Percentiles rank a stretch among this genome's conserved stretches.
These are phyloP conservation scores for Carassius carassius DNA, from an alignment of 2,113 vertebrate genomes.

Conservation along the genomic window DNA sequence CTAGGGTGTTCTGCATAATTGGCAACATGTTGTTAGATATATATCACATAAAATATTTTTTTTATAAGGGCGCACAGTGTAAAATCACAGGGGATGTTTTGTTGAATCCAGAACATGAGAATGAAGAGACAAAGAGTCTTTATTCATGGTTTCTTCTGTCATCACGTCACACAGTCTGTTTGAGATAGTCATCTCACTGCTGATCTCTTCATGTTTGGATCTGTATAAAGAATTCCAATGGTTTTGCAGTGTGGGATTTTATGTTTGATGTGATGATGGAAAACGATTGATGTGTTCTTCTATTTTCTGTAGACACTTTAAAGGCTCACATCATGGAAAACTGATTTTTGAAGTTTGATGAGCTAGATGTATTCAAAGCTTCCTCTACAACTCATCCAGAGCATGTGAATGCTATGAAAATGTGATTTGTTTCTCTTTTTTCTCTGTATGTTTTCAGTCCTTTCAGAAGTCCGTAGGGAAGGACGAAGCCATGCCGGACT, in stretches of 20 bases:
- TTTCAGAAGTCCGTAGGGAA: conserved; percentile 81
- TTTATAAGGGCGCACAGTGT: background rate
- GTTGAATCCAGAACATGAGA: background rate
- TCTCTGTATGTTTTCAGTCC: conserved; percentile 72
- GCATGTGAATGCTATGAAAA: background rate
- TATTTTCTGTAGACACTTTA: background rate
- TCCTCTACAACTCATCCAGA: background rate
- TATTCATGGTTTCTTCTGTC: background rate
- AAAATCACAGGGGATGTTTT: background rate
- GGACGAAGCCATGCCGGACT: conserved; percentile 86
- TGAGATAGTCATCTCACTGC: conserved; percentile 3
- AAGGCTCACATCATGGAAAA: background rate
- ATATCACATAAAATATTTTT: background rate
- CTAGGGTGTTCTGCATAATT: background rate
- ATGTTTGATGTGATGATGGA: background rate
- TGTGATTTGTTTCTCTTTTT: background rate
- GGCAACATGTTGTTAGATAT: background rate
- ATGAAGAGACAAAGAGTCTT: background rate
- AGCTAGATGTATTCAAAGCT: background rate
- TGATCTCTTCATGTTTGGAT: background rate
- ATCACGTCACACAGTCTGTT: background rate
- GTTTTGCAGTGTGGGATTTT: background rate
- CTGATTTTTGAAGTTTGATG: background rate
- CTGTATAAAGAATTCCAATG: background rate
- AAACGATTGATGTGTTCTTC: background rate